Evolutionary conservation across 2,797 vertebrate genomes (phyloP), one percentile per base, ranked within the genome.

Genomic region (Macrochelys suwanniensis): DNA sequence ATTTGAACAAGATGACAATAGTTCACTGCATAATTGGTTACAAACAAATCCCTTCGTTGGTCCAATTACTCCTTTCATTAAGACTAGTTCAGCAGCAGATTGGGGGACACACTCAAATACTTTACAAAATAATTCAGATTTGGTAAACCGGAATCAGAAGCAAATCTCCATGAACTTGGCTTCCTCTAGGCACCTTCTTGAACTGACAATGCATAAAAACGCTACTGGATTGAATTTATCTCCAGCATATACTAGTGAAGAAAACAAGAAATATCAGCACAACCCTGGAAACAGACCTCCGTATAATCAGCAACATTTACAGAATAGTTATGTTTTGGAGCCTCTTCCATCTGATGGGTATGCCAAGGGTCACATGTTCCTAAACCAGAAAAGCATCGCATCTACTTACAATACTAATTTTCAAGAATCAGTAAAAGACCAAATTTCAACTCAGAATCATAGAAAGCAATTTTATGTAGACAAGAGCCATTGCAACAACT

Each of bases 21-120:
- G 76, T 13, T 3, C 49, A 0, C 53, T n/a, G n/a, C 74, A 92
- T 61, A 71, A 54, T 13, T 17, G 37, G 25, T 93, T 87, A 2
- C 42, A 33, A n/a, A 61, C 90, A 28, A 47, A 3, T 4, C 59
- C 28, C 77, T 6, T 80, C 76, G 6, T 12, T 6, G 23, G 84
- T 61, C 51, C 90, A 25, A 3, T 12, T 5, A 59, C 57, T 26
- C 15, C 61, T 84, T 83, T 82, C 11, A 4, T 33, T 59, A 85
- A 50, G 33, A 28, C 74, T 1, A 68, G 65, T 5, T 83, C 96
- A 2, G 49, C 89, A 25, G 42, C 96, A 89, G 96, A 98, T 89
- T 50, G 96, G 87, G 97, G 96, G 77, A 94, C 94, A 88, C 94
- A 77, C 45, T 90, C 97, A 6, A 96, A 84, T 50, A 49, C 93